phyloP scores from a whole-genome alignment of 2,888 invertebrate species.

The Nysson spinosus region DNA sequence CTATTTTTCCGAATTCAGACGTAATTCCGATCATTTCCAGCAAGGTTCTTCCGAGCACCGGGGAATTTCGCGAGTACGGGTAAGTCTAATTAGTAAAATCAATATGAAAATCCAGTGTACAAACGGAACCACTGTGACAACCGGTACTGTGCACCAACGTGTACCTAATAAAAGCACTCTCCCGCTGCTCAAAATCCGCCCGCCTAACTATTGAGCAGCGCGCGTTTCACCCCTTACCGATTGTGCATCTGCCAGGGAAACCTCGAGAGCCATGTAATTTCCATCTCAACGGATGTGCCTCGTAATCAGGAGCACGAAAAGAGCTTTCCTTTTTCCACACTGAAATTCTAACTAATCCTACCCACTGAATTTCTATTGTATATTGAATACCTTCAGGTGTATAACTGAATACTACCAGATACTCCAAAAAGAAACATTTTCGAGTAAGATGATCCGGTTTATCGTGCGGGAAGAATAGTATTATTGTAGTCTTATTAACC shows the following conservation, averaged over 20 bases:
- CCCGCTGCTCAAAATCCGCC: slow-evolving; percentile 42
- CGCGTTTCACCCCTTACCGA: neutral
- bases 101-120: slow-evolving; percentile 65
- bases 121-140: slow-evolving; percentile 59
- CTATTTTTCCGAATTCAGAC: neutral
- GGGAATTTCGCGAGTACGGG: slow-evolving; percentile 16
- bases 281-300: neutral
- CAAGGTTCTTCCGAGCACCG: slow-evolving; percentile 15
- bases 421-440: too few relatives aligned
- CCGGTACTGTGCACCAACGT: slow-evolving; percentile 37
- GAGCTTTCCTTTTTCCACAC: too few relatives aligned
- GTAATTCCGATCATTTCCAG: slow-evolving; percentile 1
- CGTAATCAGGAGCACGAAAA: neutral
- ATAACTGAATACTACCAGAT: too few relatives aligned
- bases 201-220: slow-evolving; percentile 38
- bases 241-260: slow-evolving; percentile 4
- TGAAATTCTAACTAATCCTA: too few relatives aligned
- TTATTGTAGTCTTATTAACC: too few relatives aligned
- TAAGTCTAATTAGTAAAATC: slow-evolving; percentile 70
- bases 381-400: too few relatives aligned
- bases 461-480: too few relatives aligned
- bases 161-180: slow-evolving; percentile 52
- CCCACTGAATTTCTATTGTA: too few relatives aligned
- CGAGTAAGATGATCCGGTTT: too few relatives aligned
- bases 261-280: slow-evolving; percentile 23